Evolutionary conservation across 2,113 vertebrate species (phyloP).

Genomic region (Sylvilagus bachmani): DNA sequence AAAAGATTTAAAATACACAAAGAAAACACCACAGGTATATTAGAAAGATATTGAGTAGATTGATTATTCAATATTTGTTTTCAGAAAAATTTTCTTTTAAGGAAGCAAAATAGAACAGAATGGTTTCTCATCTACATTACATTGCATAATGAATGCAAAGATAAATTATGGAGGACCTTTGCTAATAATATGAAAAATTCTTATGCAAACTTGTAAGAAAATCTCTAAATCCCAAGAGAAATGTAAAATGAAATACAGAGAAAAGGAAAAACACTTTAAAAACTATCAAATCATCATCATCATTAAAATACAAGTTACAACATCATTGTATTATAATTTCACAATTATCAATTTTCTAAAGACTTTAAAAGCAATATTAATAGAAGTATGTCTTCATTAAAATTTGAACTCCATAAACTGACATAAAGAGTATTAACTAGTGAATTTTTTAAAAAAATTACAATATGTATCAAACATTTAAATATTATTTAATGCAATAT

Average conservation of each 20-base stretch:
- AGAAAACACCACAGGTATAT: background rate
- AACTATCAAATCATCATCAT: too few species aligned
- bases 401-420: background rate
- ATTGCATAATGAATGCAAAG: background rate
- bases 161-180: background rate
- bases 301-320: background rate
- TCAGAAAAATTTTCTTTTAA: background rate
- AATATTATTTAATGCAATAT: background rate
- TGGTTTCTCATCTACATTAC: background rate
- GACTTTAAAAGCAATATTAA: background rate
- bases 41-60: background rate
- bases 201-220: background rate
- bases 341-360: background rate
- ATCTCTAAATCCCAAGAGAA: background rate
- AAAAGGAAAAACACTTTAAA: background rate
- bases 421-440: background rate
- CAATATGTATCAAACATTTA: background rate
- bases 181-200: background rate
- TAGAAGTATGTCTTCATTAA: background rate
- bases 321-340: background rate
- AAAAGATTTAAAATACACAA: background rate
- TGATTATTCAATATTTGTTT: background rate
- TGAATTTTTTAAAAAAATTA: background rate
- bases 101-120: background rate
- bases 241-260: background rate